Evolutionary conservation across 1,140 invertebrate genomes (phyloP).

Genomic region (Heliothis virescens): DNA sequence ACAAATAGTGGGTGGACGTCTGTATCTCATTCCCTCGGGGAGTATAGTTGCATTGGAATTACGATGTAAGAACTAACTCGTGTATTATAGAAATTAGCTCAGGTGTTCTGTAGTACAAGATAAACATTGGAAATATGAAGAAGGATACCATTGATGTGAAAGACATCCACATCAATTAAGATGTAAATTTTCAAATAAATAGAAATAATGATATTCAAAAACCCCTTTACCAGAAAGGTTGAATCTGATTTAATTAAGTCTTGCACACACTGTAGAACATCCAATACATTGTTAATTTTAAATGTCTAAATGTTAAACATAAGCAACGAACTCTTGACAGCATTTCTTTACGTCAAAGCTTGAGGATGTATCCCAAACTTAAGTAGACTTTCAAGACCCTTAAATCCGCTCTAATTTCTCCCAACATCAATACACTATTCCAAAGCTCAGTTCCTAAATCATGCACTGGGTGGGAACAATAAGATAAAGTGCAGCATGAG

Average conservation of each 20-base stretch:
- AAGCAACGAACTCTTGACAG: not conserved
- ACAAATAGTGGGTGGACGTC: conserved; percentile 16
- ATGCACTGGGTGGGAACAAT: conserved; percentile 8
- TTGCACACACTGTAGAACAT: no score
- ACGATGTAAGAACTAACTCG: conserved; percentile 32
- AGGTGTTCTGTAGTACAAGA: not conserved
- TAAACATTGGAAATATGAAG: no score
- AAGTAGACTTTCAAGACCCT: no score
- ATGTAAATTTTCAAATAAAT: no score
- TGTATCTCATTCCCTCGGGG: conserved; percentile 25
- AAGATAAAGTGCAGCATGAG: conserved; percentile 42
- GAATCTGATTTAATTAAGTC: no score
- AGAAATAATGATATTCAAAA: no score
- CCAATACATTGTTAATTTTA: no score
- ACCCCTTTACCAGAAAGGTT: no score
- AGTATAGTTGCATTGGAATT: conserved; percentile 7
- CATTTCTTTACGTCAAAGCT: not conserved
- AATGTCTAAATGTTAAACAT: no score
- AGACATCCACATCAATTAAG: no score
- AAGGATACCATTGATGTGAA: no score
- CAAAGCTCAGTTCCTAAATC: conserved; percentile 12
- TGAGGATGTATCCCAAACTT: not conserved
- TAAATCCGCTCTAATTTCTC: not conserved
- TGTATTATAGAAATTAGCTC: conserved; percentile 33
- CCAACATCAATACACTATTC: not conserved